These are phyloP conservation scores for Mesaphorura yosii DNA, from an alignment of 1,140 invertebrate species.

Conservation along the genomic window DNA sequence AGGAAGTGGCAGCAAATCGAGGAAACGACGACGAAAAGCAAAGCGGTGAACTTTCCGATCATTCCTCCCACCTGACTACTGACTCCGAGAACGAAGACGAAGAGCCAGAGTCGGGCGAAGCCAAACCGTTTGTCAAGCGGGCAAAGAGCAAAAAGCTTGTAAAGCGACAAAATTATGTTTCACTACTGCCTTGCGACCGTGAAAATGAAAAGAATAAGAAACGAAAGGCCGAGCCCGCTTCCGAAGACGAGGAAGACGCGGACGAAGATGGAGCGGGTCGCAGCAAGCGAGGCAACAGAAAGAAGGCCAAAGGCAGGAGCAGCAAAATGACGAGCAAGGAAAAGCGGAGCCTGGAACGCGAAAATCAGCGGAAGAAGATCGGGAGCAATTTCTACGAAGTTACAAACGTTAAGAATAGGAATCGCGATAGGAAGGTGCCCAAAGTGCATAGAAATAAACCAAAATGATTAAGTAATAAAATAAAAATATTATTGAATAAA, in stretches of 20 bases:
- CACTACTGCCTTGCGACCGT: not conserved
- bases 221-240: not conserved
- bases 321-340: constrained; percentile 58
- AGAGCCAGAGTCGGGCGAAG: too few species aligned
- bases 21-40: not conserved
- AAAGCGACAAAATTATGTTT: not conserved
- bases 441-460: constrained; percentile 1
- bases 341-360: constrained; percentile 57
- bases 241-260: constrained; percentile 2
- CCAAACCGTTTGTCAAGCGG: too few species aligned
- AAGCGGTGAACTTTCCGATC: not conserved
- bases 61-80: not conserved
- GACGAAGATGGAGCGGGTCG: constrained; percentile 41
- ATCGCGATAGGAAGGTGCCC: constrained; percentile 38
- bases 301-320: constrained; percentile 42
- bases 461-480: too few species aligned
- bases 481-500: too few species aligned
- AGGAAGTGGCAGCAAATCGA: constrained; percentile 6
- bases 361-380: constrained; percentile 67
- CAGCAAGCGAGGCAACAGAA: too few species aligned
- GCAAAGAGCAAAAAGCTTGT: too few species aligned
- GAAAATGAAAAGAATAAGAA: not conserved
- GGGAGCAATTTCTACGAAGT: constrained; percentile 88
- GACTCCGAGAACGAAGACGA: too few species aligned
- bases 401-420: constrained; percentile 83